Base-by-base conservation (phyloP, 2,888 invertebrate genomes). In the Ormyrus thymus region DNA sequence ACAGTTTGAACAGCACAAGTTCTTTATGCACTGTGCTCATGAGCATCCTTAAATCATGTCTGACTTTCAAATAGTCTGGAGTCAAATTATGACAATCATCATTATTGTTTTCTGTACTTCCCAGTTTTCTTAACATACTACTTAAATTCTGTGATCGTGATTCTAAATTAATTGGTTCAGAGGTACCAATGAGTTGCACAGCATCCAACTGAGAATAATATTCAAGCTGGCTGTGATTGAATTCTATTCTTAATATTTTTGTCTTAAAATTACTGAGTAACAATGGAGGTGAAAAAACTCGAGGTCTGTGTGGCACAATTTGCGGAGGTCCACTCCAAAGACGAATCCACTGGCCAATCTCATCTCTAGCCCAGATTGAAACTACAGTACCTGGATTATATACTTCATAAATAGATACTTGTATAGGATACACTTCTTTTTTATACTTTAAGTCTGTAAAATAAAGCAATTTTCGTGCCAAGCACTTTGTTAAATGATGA, bases 181-280 rank as follows among this genome's bases (percentile, higher is more conserved):
- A 91, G 65, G 91, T 93, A 0, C 97, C 97, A 83, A 94, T 93
- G 53, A 97, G 90, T 81, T 95, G 90, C 1, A 98, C 94, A 13
- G 96, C 97, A 91, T 98, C 97, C 71, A 98, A 90, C 87, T 97
- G 96, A 11, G 96, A 96, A 88, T 97, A 97, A 89, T 97, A 97
- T 59, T 95, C 94, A 71, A 97, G 91, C 73, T 93, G 91, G 79
- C 93, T 93, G 87, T 97, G 97, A 89, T 97, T 95, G 86, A 98
- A 95, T 90, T 98, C 98, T 82, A 98, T 90, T 83, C 97, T 93
- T 82, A 97, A 90, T 79, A 95, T 92, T 83, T 87, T 89, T 56
- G 87, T 90, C 79, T 89, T 89, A 77, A 89, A 90, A 53, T 84
- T 86, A 78, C 89, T 89, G 0, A 84, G 80, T 50, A 85, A 84